Base-by-base conservation (phyloP, 1,140 invertebrate genomes). In the Euschistus heros region DNA sequence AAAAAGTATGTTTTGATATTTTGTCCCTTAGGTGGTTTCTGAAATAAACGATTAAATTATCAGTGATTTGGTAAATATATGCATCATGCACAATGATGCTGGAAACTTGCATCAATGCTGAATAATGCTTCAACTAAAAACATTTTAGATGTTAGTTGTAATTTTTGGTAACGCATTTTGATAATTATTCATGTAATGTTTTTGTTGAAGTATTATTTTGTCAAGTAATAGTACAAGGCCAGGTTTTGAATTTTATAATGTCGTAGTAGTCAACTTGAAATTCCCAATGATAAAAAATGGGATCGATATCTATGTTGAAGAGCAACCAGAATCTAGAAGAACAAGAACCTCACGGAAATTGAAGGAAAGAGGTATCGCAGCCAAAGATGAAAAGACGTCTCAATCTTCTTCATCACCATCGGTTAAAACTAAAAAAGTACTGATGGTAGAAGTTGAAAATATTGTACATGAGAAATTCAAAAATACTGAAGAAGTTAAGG, bases 381-480 rank as follows among this genome's bases (percentile, higher is more conserved):
- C 14, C 14, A 42, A 42, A 17, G n/a, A 18, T 37, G 30, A 61
- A 37, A 33, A 33, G n/a, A 37, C 30, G 17, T 14, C 26, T 24
- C 6, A 20, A 20, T 18, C 20, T 17, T 20, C 57, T 52, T 3
- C 47, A 27, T 33, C 37, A 61, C 46, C 20, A 61, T 46, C 55
- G 50, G 57, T 7, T 42, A 57, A 50, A 27, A 20, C 17, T 55
- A 33, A 61, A 24, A 61, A 33, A 17, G 15, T 98, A 13, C 77
- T 98, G 33, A 94, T 98, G 88, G 94, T 90, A 0, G 92, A 96
- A 77, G 92, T 95, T 33, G 92, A 97, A 76, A 99, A 99, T 81
- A 75, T 98, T 52, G 81, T 84, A 37, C 89, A 95, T 74, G 87
- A 95, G 66, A 87, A 89, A 69, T 98, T 94, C 75, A 81, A 87